These are phyloP conservation scores for Helicolenus hilgendorfi DNA, from an alignment of 2,797 vertebrate genomes.

Conservation along the genomic window DNA sequence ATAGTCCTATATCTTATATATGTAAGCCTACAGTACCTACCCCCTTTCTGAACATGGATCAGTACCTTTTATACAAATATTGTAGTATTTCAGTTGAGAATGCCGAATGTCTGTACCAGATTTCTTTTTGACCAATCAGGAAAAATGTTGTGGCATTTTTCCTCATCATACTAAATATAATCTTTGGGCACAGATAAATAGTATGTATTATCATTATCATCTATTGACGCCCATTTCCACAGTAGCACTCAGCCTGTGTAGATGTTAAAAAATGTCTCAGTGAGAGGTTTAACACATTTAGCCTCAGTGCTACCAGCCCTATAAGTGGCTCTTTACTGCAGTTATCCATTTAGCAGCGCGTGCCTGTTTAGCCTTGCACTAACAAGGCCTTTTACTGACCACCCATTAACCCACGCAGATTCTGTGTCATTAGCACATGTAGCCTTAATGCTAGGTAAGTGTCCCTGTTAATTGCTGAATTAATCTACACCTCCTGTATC, in stretches of 20 bases:
- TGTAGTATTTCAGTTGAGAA: background rate
- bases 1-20: background rate
- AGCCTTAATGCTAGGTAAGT: constrained; percentile 58
- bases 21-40: background rate
- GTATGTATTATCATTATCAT: background rate
- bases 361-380: constrained; percentile 39
- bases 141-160: too few relatives aligned
- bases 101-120: too few relatives aligned
- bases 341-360: constrained; percentile 45
- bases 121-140: too few relatives aligned
- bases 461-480: constrained; percentile 68
- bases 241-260: background rate
- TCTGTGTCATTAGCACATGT: constrained; percentile 67
- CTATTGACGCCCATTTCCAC: background rate
- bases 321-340: constrained; percentile 52
- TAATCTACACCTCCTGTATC: constrained; percentile 64
- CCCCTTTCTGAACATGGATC: background rate
- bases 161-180: too few relatives aligned
- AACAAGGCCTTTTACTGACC: constrained; percentile 58
- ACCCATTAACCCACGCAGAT: constrained; percentile 58
- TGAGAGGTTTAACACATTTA: constrained; percentile 34
- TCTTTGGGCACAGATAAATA: too few relatives aligned
- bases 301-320: background rate
- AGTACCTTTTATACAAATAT: background rate
- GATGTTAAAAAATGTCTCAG: background rate